Conservation (phyloP, 2,113 vertebrate species). For the Rhagologus leucostigma region DNA sequence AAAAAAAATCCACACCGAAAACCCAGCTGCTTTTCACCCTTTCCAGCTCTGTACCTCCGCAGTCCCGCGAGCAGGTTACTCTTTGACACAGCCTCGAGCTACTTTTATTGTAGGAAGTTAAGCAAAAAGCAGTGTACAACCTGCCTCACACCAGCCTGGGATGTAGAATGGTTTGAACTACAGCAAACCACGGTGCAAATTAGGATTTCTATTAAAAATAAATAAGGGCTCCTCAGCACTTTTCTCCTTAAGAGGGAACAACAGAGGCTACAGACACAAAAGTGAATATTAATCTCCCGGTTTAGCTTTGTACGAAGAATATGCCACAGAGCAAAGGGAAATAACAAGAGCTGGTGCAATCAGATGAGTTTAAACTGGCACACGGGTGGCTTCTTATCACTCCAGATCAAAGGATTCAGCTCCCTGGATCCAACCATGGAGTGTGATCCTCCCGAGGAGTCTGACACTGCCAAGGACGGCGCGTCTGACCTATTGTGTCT, state of each 20-base stretch:
- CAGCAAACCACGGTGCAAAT: background rate
- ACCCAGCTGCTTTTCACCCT: background rate
- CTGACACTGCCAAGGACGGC: background rate
- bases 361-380: background rate
- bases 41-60: background rate
- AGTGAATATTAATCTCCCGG: constrained; percentile 45
- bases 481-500: background rate
- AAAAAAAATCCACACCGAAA: background rate
- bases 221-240: constrained; percentile 27
- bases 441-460: background rate
- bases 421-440: background rate
- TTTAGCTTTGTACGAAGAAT: background rate
- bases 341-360: background rate
- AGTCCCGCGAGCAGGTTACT: background rate
- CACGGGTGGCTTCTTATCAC: background rate
- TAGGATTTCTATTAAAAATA: constrained; percentile 52
- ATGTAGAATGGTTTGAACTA: background rate
- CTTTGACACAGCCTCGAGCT: constrained; percentile 62
- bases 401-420: background rate
- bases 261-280: constrained; percentile 12
- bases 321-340: background rate
- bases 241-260: constrained; percentile 20
- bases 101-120: constrained; percentile 6
- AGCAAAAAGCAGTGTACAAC: constrained; percentile 21
- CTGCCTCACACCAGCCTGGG: background rate